phyloP scores from a whole-genome alignment of 2,113 vertebrate species.

The Heptranchias perlo region DNA sequence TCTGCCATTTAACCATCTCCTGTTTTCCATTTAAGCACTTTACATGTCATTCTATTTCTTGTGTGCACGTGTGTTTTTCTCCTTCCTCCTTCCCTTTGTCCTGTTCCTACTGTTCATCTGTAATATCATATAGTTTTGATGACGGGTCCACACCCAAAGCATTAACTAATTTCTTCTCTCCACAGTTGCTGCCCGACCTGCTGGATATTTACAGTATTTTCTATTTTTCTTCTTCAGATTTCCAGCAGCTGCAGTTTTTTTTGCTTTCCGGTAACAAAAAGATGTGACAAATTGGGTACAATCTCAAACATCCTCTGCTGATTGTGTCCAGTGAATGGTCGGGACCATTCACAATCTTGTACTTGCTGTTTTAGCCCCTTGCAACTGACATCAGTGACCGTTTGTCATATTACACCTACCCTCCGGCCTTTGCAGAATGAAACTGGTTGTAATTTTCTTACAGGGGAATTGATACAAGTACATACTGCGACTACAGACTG shows the following conservation, averaged over 20 bases:
- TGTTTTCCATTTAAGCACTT: neutral
- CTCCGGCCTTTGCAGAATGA: neutral
- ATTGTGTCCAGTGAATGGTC: neutral
- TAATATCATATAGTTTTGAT: neutral
- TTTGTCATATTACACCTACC: neutral
- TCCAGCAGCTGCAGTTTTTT: neutral
- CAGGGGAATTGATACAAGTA: conserved; percentile 52
- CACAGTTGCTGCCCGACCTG: neutral
- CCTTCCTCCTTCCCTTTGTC: neutral
- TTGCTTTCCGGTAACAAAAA: neutral
- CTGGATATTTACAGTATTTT: neutral
- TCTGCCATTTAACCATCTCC: neutral
- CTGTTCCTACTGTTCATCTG: neutral
- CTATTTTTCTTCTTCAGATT: neutral
- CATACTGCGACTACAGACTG: conserved; percentile 54
- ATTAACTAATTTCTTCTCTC: neutral
- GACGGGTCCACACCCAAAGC: neutral
- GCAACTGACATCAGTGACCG: neutral
- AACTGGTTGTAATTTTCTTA: neutral
- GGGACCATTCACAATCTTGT: neutral
- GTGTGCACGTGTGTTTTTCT: neutral
- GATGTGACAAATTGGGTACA: neutral
- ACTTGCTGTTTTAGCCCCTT: neutral
- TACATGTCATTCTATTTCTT: neutral
- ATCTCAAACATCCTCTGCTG: neutral